Evolutionary conservation across 2,888 invertebrate genomes (phyloP), one percentile per base, ranked within the genome.

Genomic region (Pammene fasciana): DNA sequence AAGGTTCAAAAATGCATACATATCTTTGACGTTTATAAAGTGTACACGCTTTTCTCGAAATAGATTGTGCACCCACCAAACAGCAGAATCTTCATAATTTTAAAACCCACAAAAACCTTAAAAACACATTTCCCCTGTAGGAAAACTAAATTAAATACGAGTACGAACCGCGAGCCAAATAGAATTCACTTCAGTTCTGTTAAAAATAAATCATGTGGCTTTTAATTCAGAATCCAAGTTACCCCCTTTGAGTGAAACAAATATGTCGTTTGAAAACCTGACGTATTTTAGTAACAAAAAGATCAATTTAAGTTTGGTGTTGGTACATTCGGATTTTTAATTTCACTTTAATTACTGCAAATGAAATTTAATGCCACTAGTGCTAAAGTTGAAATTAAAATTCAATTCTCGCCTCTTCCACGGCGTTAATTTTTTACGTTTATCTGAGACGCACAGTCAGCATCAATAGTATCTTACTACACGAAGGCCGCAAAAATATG

Each of bases 191-290:
- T 82, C 80, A 84, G 82, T 83, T 82, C 76, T n/a, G 80, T 26
- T 84, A 85, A 86, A 87, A 89, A 87, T 86, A 89, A 89, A 86
- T 85, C 81, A 84, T 79, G 81, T 75, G 82, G 81, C 80, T 87
- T 86, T 83, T 85, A 87, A 88, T 82, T 83, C 82, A 78, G 82
- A 82, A 84, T 82, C 74, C 74, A 73, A 78, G 79, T 82, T 85
- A 86, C 85, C 83, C 74, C 78, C 81, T 80, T 82, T 81, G 83
- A 52, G 52, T 84, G 34, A 5, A n/a, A 18, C 16, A 11, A 41
- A 41, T 11, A 8, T 5, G 16, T 9, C 38, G 16, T 11, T 52
- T 18, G 26, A 62, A 41, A 62, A 62, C 41, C 62, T 16, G 38
- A 61, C 50, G 50, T 62, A 18, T 62, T 18, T 9, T 52, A 41